Evolutionary conservation across 2,797 vertebrate genomes (phyloP), one percentile per base, ranked within the genome.

Genomic region (Mastacembelus armatus): DNA sequence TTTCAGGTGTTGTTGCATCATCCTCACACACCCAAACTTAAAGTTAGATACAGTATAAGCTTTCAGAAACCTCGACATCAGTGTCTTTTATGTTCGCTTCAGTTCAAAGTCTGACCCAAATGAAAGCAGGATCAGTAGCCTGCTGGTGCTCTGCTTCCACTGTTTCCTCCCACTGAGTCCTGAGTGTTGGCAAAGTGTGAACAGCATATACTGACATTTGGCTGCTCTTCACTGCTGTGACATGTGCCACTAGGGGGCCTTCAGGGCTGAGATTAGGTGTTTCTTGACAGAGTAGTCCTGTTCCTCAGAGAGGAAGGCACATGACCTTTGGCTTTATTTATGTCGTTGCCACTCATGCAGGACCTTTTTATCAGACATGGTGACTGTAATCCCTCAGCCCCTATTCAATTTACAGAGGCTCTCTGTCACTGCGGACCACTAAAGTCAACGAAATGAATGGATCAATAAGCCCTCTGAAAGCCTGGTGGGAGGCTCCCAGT

Each of bases 401-500:
- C 91, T 83, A 92, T 89, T 91, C 92, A 93, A 88, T 92, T 93
- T 85, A 74, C 88, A 91, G 85, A 87, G 88, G 89, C 89, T 88
- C 83, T 86, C 81, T 92, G 93, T 91, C 89, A 87, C 85, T 84
- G 88, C 85, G 83, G 81, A 85, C 88, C 24, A 7, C 92, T 90
- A 85, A 91, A 88, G 91, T 89, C 92, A 87, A 92, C 91, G 72
- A 88, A 94, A 93, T 91, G 79, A 80, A 86, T 81, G 90, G 92
- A 94, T 95, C 94, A 91, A 94, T 95, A 94, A 78, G 84, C 81
- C 90, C 91, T 91, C 90, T 85, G 87, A 93, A 88, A 76, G 84
- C 79, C 91, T 83, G 81, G 9, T 33, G 81, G 91, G 94, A 93
- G 77, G 77, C 74, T 22, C 85, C 80, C 75, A 83, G 78, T 91